Evolutionary conservation across 2,113 vertebrate genomes (phyloP), one percentile per base, ranked within the genome.

Genomic region (Platysternon megacephalum): DNA sequence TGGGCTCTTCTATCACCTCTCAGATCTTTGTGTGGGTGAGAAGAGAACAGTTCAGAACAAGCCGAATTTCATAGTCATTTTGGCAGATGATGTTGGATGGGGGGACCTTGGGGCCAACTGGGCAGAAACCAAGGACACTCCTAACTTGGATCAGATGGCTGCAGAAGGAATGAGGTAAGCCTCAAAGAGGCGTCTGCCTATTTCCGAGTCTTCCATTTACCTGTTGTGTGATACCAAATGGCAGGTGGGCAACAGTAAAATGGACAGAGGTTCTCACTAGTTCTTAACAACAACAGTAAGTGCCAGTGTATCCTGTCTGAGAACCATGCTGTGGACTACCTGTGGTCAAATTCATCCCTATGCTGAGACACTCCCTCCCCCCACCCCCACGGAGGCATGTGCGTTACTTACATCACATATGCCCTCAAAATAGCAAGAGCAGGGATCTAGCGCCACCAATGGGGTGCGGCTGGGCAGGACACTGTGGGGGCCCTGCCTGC

Each of bases 1-100:
- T 2, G 98, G 97, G 46, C 92, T 98, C 42, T 80, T 98, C 82
- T 96, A 98, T 84, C 96, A 97, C 87, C 85, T 84, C 4, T 44
- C 88, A 87, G 91, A 84, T 84, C 96, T 96, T 61, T 86, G 79
- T 85, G 65, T 8, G 28, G 0, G 5, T 2, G 61, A 24, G 65
- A 44, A 96, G 26, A 81, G 42, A 28, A 32, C 72, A 11, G 68
- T 17, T 19, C 78, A 52, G 42, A 98, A 84, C 92, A 97, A 87
- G 87, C 99, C 99, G 16, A 99, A 99, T 96, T 99, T 99, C 81
- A 98, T 99, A 4, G 89, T 99, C 93, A 98, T 99, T 93, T 96
- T 99, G 96, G 99, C 99, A 0, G 99, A 99, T 94, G 99, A 99
- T 86, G 98, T 99, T 74, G 99, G 99, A 44, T 99, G 99, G 99